Evolutionary conservation across 2,797 vertebrate genomes (phyloP).

Genomic region (Pogoniulus pusillus): DNA sequence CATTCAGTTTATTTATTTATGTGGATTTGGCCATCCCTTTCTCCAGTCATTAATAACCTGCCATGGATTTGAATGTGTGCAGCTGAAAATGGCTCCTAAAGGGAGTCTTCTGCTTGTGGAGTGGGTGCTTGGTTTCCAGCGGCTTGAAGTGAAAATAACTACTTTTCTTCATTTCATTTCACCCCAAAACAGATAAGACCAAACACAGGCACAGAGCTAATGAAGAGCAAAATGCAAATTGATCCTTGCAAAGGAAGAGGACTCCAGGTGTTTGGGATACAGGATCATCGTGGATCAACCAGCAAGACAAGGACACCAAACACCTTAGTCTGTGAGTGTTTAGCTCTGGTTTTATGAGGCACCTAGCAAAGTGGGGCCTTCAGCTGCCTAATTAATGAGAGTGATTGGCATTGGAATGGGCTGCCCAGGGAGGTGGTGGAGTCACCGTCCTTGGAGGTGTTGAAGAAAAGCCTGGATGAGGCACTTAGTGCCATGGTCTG

Average conservation of each 20-base stretch:
- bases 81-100: background rate
- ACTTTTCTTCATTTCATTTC: background rate
- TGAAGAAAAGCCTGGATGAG: too few species aligned
- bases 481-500: too few species aligned
- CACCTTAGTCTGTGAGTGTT: background rate
- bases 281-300: background rate
- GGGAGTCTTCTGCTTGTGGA: background rate
- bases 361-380: background rate
- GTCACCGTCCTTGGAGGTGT: too few species aligned
- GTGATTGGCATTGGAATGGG: too few species aligned
- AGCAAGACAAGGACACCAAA: background rate
- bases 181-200: background rate
- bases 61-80: background rate
- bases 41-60: background rate
- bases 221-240: background rate
- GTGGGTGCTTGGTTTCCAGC: background rate
- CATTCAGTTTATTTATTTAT: background rate
- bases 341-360: background rate
- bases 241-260: background rate
- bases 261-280: background rate
- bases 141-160: background rate
- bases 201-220: background rate
- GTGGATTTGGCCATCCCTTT: background rate
- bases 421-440: too few species aligned
- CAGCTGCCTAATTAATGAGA: background rate